Evolutionary conservation across 2,888 invertebrate species (phyloP).

Genomic region (Tolmerus cingulatus): DNA sequence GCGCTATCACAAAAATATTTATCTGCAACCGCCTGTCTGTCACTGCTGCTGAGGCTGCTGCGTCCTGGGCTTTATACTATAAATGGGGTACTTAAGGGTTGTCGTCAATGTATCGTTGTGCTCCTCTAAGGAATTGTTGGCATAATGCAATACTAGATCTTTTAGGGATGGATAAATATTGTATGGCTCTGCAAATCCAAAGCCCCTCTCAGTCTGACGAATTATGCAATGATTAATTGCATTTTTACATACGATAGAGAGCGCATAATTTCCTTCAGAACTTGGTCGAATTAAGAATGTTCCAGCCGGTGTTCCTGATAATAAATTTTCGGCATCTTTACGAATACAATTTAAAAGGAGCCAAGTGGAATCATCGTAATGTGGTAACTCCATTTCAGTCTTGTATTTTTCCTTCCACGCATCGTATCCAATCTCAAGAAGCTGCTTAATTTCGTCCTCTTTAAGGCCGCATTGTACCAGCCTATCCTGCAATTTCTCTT

Average conservation of each 20-base stretch:
- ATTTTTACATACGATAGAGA: constrained; percentile 88
- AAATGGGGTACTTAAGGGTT: constrained; percentile 81
- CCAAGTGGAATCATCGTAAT: constrained; percentile 80
- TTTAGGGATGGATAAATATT: constrained; percentile 89
- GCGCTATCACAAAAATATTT: constrained; percentile 20
- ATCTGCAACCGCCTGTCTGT: constrained; percentile 49
- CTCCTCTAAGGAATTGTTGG: constrained; percentile 90
- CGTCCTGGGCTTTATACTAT: constrained; percentile 33
- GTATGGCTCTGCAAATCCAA: constrained; percentile 94
- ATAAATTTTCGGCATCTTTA: constrained; percentile 76
- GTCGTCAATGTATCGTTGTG: constrained; percentile 91
- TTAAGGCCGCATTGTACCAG: constrained; percentile 79
- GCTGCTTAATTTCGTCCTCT: constrained; percentile 74
- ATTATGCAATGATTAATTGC: constrained; percentile 93
- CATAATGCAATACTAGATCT: constrained; percentile 91
- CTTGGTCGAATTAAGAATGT: constrained; percentile 94
- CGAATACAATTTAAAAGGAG: constrained; percentile 79
- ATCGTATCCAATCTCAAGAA: constrained; percentile 67
- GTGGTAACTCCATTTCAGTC: constrained; percentile 70
- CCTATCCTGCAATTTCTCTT: constrained; percentile 83
- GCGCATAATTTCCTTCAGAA: constrained; percentile 81
- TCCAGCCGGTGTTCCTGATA: constrained; percentile 82
- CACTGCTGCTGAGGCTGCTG: constrained; percentile 40
- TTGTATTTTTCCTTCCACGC: constrained; percentile 64
- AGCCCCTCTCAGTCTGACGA: constrained; percentile 84